Conservation (phyloP, 2,888 invertebrate genomes). For the Leucania comma region DNA sequence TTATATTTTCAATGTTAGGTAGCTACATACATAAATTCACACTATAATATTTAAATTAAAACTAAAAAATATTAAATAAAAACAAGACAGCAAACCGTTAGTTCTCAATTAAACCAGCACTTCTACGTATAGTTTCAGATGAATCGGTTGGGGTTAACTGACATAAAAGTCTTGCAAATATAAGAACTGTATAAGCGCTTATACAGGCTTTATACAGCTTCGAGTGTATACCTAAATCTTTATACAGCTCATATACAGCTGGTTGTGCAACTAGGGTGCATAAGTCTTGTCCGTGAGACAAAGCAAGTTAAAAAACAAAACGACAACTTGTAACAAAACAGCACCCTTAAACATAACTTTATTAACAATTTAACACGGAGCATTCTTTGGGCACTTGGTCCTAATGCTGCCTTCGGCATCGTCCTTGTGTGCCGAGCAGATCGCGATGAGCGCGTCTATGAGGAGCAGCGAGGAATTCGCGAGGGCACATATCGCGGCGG, state of each 20-base stretch:
- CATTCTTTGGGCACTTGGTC: constrained; percentile 71
- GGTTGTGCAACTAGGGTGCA: too few species aligned
- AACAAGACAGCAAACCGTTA: too few species aligned
- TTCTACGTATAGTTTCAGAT: too few species aligned
- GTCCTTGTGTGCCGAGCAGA: constrained; percentile 80
- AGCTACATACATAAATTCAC: background rate
- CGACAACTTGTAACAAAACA: constrained; percentile 10
- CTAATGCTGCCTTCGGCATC: constrained; percentile 72
- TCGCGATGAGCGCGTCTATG: constrained; percentile 79
- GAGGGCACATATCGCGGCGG: constrained; percentile 79
- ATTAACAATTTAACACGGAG: constrained; percentile 58
- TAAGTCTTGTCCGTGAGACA: background rate
- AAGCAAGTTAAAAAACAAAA: background rate
- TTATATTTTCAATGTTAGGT: too few species aligned
- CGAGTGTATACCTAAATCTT: too few species aligned
- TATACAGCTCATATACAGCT: too few species aligned
- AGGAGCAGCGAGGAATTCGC: constrained; percentile 77
- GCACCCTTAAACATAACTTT: constrained; percentile 55
- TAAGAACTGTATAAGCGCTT: too few species aligned
- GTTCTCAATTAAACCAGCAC: too few species aligned
- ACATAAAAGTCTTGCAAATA: background rate
- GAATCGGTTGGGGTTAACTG: background rate
- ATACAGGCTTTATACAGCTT: too few species aligned
- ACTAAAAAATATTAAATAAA: too few species aligned
- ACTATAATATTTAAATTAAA: background rate